Base-by-base conservation (phyloP, 2,888 invertebrate genomes). In the Drosophila bunnanda region DNA sequence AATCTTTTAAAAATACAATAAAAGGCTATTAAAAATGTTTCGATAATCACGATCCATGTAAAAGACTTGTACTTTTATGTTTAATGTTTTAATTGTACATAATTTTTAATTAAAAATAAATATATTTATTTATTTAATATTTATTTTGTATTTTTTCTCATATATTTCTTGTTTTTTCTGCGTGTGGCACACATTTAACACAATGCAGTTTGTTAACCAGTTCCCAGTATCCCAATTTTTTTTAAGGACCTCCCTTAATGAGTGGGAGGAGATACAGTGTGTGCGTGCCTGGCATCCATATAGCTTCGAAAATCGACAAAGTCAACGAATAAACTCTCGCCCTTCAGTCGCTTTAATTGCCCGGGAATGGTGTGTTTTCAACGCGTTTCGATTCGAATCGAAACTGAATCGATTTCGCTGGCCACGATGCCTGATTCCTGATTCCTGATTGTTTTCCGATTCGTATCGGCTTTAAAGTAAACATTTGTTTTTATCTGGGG, bases 221-320 rank as follows among this genome's bases (percentile, higher is more conserved):
- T 54, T 61, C 39, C 34, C 36, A 53, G 4, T 39, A 59, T 59
- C 34, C 41, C 48, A 34, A 48, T 46, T 46, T 46, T 41, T 32
- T 38, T 41, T 9, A 10, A 43, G 48, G 36, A 52, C 44, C 50
- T 50, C 39, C 38, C 66, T 55, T 68, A 67, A 67, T 67, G 67
- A 65, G 65, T 54, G 67, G 67, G 67, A n/a, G 67, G 67, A 54
- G 36, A 36, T 53, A 22, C n/a, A 77, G 22, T 6, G 50, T 78
- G 86, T 83, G 83, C 83, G 86, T 86, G 83, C 73, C 65, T 74
- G 46, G 65, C 73, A 70, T 65, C 83, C 83, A 86, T 83, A 83
- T 78, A 55, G 56, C 43, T 55, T 22, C n/a, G 10, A 46, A 28
- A 28, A 46, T 46, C 46, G n/a, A 12, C 46, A 17, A 46, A 64